Base-by-base conservation (phyloP, 2,797 vertebrate genomes). In the Coregonus sp. region DNA sequence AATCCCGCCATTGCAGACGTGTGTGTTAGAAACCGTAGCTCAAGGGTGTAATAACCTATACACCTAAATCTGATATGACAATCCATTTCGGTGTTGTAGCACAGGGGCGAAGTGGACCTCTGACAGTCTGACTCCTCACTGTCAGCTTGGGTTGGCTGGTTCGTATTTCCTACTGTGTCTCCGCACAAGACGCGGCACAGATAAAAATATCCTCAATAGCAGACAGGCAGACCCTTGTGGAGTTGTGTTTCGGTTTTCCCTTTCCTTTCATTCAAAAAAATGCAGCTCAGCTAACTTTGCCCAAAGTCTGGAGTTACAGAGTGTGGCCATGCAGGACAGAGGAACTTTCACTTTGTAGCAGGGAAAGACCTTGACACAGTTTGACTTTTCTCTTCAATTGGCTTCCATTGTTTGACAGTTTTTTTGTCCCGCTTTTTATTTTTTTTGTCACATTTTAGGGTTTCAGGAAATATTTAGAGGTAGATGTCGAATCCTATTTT, bases 31-130 rank as follows among this genome's bases (percentile, higher is more conserved):
- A 95, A 94, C 90, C 86, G 85, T 91, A 94, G 85, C 91, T 93
- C 94, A 95, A 95, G 92, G 93, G 94, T 95, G 94, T 94, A 94
- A 95, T 95, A 94, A 95, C 94, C 94, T 95, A 95, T 95, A 95
- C 94, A 86, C 93, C 93, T 94, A 93, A 94, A 94, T 93, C 91
- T 93, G 94, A 95, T 95, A 94, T 95, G 92, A 94, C 92, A 92
- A 94, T 94, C 93, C 92, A 95, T 95, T 94, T 95, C 92, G 91
- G 92, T 90, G 92, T 95, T 90, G 94, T 93, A 92, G 92, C 89
- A 85, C 81, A 87, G 82, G 77, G 87, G 83, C 81, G 87, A 77
- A 82, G 90, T 91, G 89, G 91, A 90, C 88, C 87, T 92, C 90
- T 91, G 88, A 92, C 90, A 90, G 89, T 88, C 89, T 93, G 90